Conservation (phyloP, 2,113 vertebrate genomes). For the Podarcis cretensis region DNA sequence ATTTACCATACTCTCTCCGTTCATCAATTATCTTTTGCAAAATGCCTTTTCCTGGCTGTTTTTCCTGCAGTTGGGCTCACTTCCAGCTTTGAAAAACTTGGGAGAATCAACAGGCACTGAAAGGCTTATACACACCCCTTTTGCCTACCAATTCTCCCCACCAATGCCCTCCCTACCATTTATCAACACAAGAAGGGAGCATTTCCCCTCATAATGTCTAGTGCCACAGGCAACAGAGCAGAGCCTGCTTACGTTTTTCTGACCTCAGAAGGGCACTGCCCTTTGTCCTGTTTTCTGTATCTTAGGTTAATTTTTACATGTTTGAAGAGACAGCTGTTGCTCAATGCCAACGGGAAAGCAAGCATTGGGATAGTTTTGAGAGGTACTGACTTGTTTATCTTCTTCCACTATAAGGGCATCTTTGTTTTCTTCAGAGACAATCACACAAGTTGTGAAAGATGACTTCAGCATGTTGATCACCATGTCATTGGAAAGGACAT, state of each 20-base stretch:
- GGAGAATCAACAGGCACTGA: neutral
- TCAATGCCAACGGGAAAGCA: neutral
- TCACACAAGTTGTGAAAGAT: conserved; percentile 91
- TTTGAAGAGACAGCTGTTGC: neutral
- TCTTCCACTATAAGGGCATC: conserved; percentile 89
- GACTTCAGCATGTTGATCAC: conserved; percentile 97
- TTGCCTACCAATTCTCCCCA: too few relatives aligned
- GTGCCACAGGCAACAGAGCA: neutral
- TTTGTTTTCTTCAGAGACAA: conserved; percentile 94
- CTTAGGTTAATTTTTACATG: neutral
- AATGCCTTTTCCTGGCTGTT: neutral
- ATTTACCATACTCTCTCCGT: too few relatives aligned
- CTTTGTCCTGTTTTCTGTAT: conserved; percentile 3
- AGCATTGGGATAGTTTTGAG: neutral
- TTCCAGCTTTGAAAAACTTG: neutral
- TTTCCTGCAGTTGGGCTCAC: neutral
- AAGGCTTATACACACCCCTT: neutral
- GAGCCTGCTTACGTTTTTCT: neutral
- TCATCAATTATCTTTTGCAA: neutral
- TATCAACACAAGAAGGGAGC: too few relatives aligned
- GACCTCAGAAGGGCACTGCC: neutral
- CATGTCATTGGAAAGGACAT: conserved; percentile 95
- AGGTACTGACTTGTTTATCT: conserved; percentile 83
- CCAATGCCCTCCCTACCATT: neutral
- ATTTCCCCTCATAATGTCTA: neutral